Base-by-base conservation (phyloP, 1,140 invertebrate species). In the Zaprionus taronus region DNA sequence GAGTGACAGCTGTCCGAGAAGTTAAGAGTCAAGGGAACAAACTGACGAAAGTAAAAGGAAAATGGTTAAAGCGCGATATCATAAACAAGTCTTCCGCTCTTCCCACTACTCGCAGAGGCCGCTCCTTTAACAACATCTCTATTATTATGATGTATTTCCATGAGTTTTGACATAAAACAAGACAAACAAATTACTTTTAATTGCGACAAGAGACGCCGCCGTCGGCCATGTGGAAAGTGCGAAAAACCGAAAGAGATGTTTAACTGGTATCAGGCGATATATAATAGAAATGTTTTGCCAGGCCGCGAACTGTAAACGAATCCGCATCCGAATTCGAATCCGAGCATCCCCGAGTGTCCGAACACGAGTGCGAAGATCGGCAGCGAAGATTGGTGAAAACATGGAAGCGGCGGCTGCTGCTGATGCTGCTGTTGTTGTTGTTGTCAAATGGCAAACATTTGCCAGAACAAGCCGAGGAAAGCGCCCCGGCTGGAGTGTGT, bases 171-270 rank as follows among this genome's bases (percentile, higher is more conserved):
- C 84, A 81, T 41, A 77, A 84, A 84, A 87, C 84, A 87, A 81
- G 85, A 58, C 60, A 84, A 89, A 84, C 84, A 90, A 87, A 84
- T 87, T 87, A 87, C 81, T 90, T 89, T 89, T 89, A 89, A 89
- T 89, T 89, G 84, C 78, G 84, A 89, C 83, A 89, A 65, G 76
- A 68, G 61, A 24, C 61, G 56, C 64, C 47, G 63, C 70, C 67
- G 51, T 49, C 38, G 58, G 71, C 36, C 83, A 77, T 36, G 68
- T 79, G 83, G 84, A 89, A 87, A 87, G 83, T 89, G 84, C 81
- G 83, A 87, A 87, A 87, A 83, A 89, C 71, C 83, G 71, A 65
- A 89, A 81, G 83, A 87, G 34, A 22, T 74, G 44, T 41, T 60
- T 55, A 72, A 66, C 79, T 72, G 72, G 68, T 84, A 89, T 89